phyloP scores from a whole-genome alignment of 53 echinoderm and acorn worm species.

The Apostichopus leukothele region DNA sequence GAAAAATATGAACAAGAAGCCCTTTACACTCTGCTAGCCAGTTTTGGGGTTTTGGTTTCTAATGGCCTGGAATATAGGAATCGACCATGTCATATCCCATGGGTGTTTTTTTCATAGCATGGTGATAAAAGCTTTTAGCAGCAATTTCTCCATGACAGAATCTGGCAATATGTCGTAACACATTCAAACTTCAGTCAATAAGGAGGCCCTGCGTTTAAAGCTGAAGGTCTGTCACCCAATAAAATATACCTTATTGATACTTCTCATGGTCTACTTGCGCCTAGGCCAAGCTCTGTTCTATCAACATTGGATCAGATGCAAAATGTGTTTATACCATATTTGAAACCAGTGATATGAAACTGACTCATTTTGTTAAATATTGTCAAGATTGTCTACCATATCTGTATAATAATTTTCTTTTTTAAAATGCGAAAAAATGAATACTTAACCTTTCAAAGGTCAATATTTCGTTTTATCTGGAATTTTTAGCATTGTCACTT shows the following conservation, averaged over 20 bases:
- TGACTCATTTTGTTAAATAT: too few species aligned
- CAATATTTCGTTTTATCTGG: too few species aligned
- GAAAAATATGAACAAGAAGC: background rate
- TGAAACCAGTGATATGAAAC: too few species aligned
- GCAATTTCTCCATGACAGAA: background rate
- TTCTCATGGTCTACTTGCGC: too few species aligned
- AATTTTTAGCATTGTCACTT: too few species aligned
- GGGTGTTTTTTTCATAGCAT: slow-evolving; percentile 7
- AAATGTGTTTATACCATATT: too few species aligned
- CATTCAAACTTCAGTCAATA: background rate
- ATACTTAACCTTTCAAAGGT: too few species aligned
- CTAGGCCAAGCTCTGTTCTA: too few species aligned
- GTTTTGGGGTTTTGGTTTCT: background rate
- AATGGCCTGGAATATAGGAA: background rate
- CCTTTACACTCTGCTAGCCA: background rate
- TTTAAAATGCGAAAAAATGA: too few species aligned
- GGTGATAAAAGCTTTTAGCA: slow-evolving; percentile 40
- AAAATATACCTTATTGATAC: background rate
- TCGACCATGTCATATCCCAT: slow-evolving; percentile 8
- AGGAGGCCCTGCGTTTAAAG: background rate
- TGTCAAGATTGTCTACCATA: too few species aligned
- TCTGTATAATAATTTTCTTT: too few species aligned
- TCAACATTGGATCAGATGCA: too few species aligned
- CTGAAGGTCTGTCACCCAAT: background rate
- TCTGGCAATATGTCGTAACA: slow-evolving; percentile 26